phyloP scores from a whole-genome alignment of 2,797 vertebrate genomes.

The Acanthis flammea region DNA sequence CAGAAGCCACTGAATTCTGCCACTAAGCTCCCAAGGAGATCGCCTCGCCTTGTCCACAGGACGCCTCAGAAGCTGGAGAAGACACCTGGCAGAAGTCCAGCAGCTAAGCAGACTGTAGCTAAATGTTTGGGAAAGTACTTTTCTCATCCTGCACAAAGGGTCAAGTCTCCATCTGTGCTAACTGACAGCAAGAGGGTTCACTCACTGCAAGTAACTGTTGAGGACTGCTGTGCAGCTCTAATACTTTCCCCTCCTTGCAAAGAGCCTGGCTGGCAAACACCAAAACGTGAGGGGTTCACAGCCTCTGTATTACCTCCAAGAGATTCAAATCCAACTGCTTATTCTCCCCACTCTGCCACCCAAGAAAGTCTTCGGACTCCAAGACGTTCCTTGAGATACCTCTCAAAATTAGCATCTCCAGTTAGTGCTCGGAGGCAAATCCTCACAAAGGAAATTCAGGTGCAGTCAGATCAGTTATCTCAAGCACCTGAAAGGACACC shows the following conservation, averaged over 20 bases:
- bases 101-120: conserved; percentile 16
- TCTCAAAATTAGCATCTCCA: not conserved
- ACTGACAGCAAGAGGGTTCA: conserved; percentile 18
- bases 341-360: not conserved
- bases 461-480: not conserved
- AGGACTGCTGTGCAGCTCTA: conserved; percentile 47
- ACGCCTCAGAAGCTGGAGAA: conserved; percentile 19
- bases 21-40: conserved; percentile 33
- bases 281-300: not conserved
- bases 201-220: conserved; percentile 53
- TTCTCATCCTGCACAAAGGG: conserved; percentile 20
- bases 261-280: not conserved
- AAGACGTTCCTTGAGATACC: conserved; percentile 3
- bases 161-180: conserved; percentile 69
- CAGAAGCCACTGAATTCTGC: conserved; percentile 27
- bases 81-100: conserved; percentile 23
- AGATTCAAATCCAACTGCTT: not conserved
- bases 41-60: not conserved
- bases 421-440: not conserved
- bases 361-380: not conserved
- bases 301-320: not conserved
- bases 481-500: not conserved
- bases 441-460: not conserved
- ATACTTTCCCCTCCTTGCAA: conserved; percentile 72
- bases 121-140: conserved; percentile 40